Base-by-base conservation (phyloP, 2,113 vertebrate species). In the Chloebia gouldiae region DNA sequence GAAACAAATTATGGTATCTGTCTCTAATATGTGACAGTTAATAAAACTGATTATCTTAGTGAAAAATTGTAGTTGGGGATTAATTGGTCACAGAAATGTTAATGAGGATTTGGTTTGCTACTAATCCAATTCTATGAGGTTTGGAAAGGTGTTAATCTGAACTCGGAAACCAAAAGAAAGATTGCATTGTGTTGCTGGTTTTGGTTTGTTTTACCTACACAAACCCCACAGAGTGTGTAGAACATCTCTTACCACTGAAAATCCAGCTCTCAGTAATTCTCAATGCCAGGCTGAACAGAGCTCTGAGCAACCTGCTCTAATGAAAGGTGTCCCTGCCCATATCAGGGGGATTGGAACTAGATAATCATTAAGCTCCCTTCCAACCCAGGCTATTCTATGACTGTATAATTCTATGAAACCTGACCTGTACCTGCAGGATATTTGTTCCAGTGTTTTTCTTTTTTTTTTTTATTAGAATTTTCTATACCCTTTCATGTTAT, bases 291-390 rank as follows among this genome's bases (percentile, higher is more conserved):
- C 3, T 69, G 25, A 21, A 69, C 19, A 18, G 35, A 49, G 40
- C 22, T 61, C 17, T 0, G 0, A 54, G 25, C 25, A 42, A 20
- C 14, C 9, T 35, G 3, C 19, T 53, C n/a, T 28, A 37, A 37
- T 11, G 6, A 27, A 61, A 75, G 6, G 2, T 13, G 45, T 47
- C 11, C 24, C 45, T 75, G 39, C 17, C 3, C 24, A 53, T 21
- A 28, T 12, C 31, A 42, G 2, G 9, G 8, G 7, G 7, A 13
- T 37, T 24, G 7, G 35, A 90, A 49, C 10, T 20, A 49, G 18
- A 11, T 20, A 12, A 20, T 33, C 25, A 16, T 76, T 31, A 49
- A 53, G 4, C 1, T 37, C 12, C 27, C 12, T 49, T 49, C 10
- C 7, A 35, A 33, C 15, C 31, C 31, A 63, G 54, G 11, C 11